Evolutionary conservation across 1,140 invertebrate genomes (phyloP), one percentile per base, ranked within the genome.

Genomic region (Frieseomelitta varia): DNA sequence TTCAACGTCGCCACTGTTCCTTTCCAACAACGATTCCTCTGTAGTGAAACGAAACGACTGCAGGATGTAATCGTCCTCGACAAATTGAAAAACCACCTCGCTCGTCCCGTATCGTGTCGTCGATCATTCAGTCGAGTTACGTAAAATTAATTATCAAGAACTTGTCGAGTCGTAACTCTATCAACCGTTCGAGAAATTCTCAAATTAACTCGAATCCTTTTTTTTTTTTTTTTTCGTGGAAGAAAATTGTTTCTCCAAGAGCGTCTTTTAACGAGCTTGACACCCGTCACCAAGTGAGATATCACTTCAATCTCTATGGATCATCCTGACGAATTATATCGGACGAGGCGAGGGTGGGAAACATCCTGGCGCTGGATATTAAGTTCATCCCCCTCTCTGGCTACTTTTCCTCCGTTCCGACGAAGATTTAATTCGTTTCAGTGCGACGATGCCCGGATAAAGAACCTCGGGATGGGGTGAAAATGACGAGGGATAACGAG

Each of bases 401-500:
- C 56, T 53, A 73, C 27, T 82, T 76, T 56, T n/a, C 51, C n/a
- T 55, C 27, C 34, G 15, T 17, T 17, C 19, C 19, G 2, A 24
- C 17, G 69, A 17, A 76, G n/a, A 71, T 84, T 79, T 71, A 74
- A 83, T 84, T 84, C 69, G 85, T 79, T 79, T 84, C 85, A 24
- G 75, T 30, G 68, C 51, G 58, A 53, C 53, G 53, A 51, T 51
- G 75, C 47, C 34, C 83, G 83, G 82, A 85, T 87, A 85, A 85
- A 80, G 81, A 81, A 81, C 39, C 34, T n/a, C 63, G 34, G 24
- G 56, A 30, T 30, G 85, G 85, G 74, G 67, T 78, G 74, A 73
- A 73, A 78, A 73, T 47, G 67, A 65, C 74, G 69, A 79, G 85
- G 75, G 81, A 82, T 77, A 81, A 82, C 79, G 84, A 77, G 81